Evolutionary conservation across 1,140 invertebrate species (phyloP), one percentile per base, ranked within the genome.

Genomic region (Bombus waltoni): DNA sequence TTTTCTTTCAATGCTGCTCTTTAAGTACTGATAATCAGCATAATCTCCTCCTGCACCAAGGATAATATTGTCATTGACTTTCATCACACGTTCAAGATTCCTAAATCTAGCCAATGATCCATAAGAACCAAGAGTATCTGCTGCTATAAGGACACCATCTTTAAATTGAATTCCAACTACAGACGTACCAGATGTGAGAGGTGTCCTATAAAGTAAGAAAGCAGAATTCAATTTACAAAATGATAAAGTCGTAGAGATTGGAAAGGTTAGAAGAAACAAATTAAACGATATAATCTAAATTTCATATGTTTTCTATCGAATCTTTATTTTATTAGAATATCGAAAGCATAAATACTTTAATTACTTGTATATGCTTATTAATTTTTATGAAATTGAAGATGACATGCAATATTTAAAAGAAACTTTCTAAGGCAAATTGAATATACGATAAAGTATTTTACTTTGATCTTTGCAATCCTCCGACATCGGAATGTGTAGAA

Each of bases 11-110:
- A 99, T 98, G 78, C 97, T 96, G 88, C 97, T 97, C 92, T 97
- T 97, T 9, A 99, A 95, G 92, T 97, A 98, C 94, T 99, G 99
- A 93, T 97, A 99, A 95, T 99, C 99, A 38, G 98, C 99, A 95
- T 98, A 99, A 95, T 99, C 99, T 25, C 99, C 99, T 87, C 97
- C 97, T 86, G 97, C 97, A 15, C 98, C 98, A 40, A 99, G 94
- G 57, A 99, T 95, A n/a, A 98, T 98, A 81, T 97, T 97, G 68
- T 98, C 96, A 94, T 99, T 99, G 0, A 99, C 97, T 95, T 98
- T 97, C 87, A 98, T 95, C 3, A 99, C 95, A 90, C 99, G 96
- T 2, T 98, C 96, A 87, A 98, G 97, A 95, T 98, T 97, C 76
- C 98, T 96, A 94, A 97, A 99, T 79, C 98, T 96, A 0, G 98